Conservation (phyloP, 1,140 invertebrate species). For the Drosophila arawakana region DNA sequence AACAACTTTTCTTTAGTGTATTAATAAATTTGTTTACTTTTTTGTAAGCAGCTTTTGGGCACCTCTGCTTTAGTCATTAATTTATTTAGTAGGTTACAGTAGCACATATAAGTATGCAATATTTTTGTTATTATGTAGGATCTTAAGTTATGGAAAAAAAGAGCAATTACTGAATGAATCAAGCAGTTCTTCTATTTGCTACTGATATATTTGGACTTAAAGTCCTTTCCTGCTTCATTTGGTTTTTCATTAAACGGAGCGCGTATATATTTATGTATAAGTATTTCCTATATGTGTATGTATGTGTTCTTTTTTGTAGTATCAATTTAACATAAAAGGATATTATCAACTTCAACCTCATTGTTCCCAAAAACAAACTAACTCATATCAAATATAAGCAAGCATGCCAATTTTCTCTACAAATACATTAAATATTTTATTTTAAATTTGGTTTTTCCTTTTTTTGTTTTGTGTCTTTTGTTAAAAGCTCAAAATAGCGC, state of each 20-base stretch:
- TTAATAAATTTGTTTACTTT: too few species aligned
- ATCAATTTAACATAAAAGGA: conserved; percentile 39
- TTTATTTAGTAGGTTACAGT: too few species aligned
- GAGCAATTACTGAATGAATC: too few species aligned
- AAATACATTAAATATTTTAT: conserved; percentile 52
- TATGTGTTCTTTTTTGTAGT: conserved; percentile 8
- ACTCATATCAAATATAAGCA: conserved; percentile 79
- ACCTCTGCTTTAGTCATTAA: too few species aligned
- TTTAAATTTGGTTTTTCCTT: background rate
- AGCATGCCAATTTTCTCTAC: conserved; percentile 65
- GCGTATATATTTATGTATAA: conserved; percentile 22
- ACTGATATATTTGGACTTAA: conserved; percentile 78
- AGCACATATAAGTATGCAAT: too few species aligned
- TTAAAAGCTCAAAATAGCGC: conserved; percentile 72
- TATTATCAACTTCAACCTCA: conserved; percentile 66
- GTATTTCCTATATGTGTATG: conserved; percentile 15
- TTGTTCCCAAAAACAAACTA: conserved; percentile 62
- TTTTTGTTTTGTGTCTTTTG: background rate
- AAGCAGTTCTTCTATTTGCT: conserved; percentile 56
- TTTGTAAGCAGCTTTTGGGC: too few species aligned
- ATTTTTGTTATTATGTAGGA: too few species aligned
- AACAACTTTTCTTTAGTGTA: too few species aligned
- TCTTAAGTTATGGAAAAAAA: too few species aligned
- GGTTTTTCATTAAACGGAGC: conserved; percentile 34
- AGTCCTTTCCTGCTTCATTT: conserved; percentile 74